Evolutionary conservation across 2,113 vertebrate genomes (phyloP), one percentile per base, ranked within the genome.

Genomic region (Miniopterus natalensis): DNA sequence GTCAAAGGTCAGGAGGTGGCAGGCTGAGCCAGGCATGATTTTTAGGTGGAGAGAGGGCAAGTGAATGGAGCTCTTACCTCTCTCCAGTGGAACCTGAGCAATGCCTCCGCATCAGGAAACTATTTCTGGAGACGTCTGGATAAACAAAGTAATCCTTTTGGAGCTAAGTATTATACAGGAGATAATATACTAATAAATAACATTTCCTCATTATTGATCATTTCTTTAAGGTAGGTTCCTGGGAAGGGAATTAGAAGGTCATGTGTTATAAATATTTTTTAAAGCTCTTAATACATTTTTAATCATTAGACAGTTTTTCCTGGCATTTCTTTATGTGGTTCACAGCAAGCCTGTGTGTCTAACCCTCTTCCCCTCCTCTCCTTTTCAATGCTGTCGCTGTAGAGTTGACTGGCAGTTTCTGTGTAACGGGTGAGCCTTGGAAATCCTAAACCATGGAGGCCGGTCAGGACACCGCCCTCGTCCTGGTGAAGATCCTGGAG

Each of bases 401-500:
- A 98, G 98, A 97, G 79, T 88, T 3, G 84, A 89, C 92, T 20
- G 0, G 0, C 45, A 18, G 85, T 73, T 90, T 91, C 90, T 31
- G 95, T 40, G 61, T 86, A 21, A 53, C 73, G 47, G 0, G 9
- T 40, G 57, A 95, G 84, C 78, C 59, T 23, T 11, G 36, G 40
- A 31, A 84, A 51, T 0, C 70, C 53, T 63, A 59, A 97, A 88
- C 78, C 97, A 99, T 99, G 99, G 99, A 99, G 94, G 97, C 98
- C 73, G 98, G 65, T 25, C 99, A 99, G 93, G 99, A 99, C 36
- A 98, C 99, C 5, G 99, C 99, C 0, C 96, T 99, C 90, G 99
- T 99, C 97, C 98, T 99, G 94, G 98, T 98, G 87, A 99, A 99
- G 97, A 99, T 99, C 95, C 51, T 99, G 98, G 99, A 99, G 95